These are phyloP conservation scores for Notodonta ziczac DNA, from an alignment of 2,888 invertebrate genomes.

Conservation along the genomic window DNA sequence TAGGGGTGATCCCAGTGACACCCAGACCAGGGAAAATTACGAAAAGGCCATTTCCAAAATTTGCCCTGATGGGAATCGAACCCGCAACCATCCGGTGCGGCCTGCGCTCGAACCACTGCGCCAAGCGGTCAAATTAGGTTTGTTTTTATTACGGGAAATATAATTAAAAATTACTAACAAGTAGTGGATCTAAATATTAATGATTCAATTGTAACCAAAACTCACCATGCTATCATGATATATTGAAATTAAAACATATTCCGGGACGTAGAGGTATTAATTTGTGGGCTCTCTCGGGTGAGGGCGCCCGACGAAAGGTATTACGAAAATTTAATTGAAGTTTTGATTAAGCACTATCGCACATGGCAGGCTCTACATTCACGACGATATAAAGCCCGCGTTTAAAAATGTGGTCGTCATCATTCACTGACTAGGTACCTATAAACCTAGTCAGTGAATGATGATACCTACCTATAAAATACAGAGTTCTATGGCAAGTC, in stretches of 20 bases:
- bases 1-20: no score
- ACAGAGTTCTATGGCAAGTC: slow-evolving; percentile 13
- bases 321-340: slow-evolving; percentile 80
- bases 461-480: neutral
- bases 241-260: slow-evolving; percentile 68
- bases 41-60: no score
- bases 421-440: slow-evolving; percentile 5
- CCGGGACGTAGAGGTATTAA: slow-evolving; percentile 60
- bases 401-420: slow-evolving; percentile 37
- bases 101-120: no score
- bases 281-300: slow-evolving; percentile 63
- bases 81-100: no score
- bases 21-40: no score
- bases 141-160: neutral
- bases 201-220: slow-evolving; percentile 44
- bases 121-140: no score
- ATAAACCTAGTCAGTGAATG: no score
- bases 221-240: slow-evolving; percentile 46
- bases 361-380: slow-evolving; percentile 52
- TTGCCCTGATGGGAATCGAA: no score
- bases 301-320: slow-evolving; percentile 68
- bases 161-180: neutral
- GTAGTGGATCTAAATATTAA: slow-evolving; percentile 8
- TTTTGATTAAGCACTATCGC: slow-evolving; percentile 78
- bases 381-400: slow-evolving; percentile 31